A percentile compares a stretch with the other conserved stretches of the same genome.
Conservation (phyloP, 2,888 invertebrate genomes). For the Plusia festucae region DNA sequence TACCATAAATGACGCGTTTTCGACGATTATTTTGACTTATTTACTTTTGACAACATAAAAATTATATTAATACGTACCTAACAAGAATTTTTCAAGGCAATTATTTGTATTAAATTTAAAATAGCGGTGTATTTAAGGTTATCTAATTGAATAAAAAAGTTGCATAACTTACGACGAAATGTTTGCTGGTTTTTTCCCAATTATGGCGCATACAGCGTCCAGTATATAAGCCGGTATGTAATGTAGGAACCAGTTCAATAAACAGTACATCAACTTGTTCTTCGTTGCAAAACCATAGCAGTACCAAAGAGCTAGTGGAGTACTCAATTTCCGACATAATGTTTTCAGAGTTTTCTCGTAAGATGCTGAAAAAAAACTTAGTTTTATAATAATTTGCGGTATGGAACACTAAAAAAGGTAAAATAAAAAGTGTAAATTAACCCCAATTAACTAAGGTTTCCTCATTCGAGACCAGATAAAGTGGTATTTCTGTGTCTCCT, state of each 20-base stretch:
- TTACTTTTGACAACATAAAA: too few species aligned
- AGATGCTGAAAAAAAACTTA: constrained; percentile 19
- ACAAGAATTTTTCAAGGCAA: too few species aligned
- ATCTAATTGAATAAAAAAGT: too few species aligned
- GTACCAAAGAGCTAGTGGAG: constrained; percentile 44
- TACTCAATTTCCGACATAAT: fast-evolving
- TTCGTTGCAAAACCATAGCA: constrained; percentile 26
- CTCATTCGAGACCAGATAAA: constrained; percentile 23
- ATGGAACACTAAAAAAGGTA: too few species aligned
- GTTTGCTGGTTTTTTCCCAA: constrained; percentile 35
- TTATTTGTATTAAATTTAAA: too few species aligned
- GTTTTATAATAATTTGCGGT: too few species aligned
- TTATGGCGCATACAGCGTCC: constrained; percentile 36
- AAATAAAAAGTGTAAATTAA: background rate
- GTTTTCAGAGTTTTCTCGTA: background rate
- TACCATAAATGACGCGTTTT: too few species aligned
- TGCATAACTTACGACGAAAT: constrained; percentile 41
- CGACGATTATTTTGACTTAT: too few species aligned
- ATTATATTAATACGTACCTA: too few species aligned
- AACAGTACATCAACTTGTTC: constrained; percentile 26
- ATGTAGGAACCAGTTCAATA: constrained; percentile 49
- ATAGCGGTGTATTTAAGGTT: too few species aligned
- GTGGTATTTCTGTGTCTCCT: background rate
- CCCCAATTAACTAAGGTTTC: constrained; percentile 6
- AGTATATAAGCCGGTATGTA: constrained; percentile 53